Evolutionary conservation across 2,797 vertebrate genomes (phyloP).

Genomic region (Dallia pectoralis): DNA sequence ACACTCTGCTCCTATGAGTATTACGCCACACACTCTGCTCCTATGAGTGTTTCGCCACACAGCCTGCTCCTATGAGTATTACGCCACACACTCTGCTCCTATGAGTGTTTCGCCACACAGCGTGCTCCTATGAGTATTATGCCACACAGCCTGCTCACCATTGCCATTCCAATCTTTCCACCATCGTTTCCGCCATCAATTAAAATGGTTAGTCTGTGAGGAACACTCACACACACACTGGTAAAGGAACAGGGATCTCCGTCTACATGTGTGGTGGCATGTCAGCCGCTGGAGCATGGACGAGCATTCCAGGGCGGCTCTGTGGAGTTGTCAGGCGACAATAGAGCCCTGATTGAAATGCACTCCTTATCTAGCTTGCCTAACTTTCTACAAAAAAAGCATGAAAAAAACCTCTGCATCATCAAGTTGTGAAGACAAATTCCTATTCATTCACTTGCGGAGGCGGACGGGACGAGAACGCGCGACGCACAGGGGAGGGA

Average conservation of each 20-base stretch:
- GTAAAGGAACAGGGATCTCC: conserved; percentile 62
- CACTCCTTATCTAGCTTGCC: conserved; percentile 23
- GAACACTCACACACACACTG: conserved; percentile 47
- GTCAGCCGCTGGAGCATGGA: conserved; percentile 27
- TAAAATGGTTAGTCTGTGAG: conserved; percentile 62
- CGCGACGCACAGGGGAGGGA: background rate
- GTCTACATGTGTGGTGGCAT: conserved; percentile 59
- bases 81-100: too few relatives aligned
- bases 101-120: conserved; percentile 25
- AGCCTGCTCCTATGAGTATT: conserved; percentile 29
- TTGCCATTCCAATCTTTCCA: conserved; percentile 49
- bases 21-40: too few relatives aligned
- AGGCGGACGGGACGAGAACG: background rate
- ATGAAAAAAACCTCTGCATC: conserved; percentile 15
- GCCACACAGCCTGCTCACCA: conserved; percentile 35
- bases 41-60: conserved; percentile 14
- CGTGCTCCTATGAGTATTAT: conserved; percentile 31
- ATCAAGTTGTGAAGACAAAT: conserved; percentile 26
- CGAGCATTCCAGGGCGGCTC: conserved; percentile 38
- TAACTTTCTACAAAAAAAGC: conserved; percentile 44
- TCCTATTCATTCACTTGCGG: conserved; percentile 33
- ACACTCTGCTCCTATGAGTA: conserved; percentile 22
- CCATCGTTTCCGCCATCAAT: conserved; percentile 57
- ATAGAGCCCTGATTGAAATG: conserved; percentile 70
- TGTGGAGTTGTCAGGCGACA: conserved; percentile 52